phyloP scores from a whole-genome alignment of 1,140 invertebrate genomes.

The Ceratina australensis region DNA sequence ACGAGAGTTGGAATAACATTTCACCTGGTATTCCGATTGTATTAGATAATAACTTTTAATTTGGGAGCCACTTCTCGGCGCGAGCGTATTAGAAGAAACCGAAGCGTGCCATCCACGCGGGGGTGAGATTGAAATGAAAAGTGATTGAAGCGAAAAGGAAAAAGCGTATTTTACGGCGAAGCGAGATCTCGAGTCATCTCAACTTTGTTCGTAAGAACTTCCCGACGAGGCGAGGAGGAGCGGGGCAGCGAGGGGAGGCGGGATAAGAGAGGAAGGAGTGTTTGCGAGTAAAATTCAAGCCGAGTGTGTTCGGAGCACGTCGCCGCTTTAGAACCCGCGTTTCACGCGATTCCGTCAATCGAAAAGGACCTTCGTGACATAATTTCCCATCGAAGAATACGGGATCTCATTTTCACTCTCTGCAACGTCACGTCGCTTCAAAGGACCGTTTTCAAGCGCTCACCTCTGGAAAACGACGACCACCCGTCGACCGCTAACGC shows the following conservation, averaged over 20 bases:
- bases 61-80: no score
- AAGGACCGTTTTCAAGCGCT: constrained; percentile 31
- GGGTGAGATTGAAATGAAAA: background rate
- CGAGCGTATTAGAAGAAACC: background rate
- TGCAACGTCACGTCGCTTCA: constrained; percentile 28
- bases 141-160: background rate
- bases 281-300: background rate
- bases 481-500: background rate
- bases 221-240: no score
- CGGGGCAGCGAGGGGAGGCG: no score
- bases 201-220: background rate
- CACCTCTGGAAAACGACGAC: constrained; percentile 27
- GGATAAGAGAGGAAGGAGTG: background rate
- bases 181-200: background rate
- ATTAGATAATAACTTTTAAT: no score
- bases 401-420: constrained; percentile 37
- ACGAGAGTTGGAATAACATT: no score
- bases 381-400: constrained; percentile 24
- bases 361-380: constrained; percentile 11
- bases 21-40: no score
- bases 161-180: background rate
- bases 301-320: background rate
- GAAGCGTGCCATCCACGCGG: background rate
- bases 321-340: background rate
- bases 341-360: background rate